phyloP scores from a whole-genome alignment of 1,140 invertebrate species.

The Streblospio benedicti region DNA sequence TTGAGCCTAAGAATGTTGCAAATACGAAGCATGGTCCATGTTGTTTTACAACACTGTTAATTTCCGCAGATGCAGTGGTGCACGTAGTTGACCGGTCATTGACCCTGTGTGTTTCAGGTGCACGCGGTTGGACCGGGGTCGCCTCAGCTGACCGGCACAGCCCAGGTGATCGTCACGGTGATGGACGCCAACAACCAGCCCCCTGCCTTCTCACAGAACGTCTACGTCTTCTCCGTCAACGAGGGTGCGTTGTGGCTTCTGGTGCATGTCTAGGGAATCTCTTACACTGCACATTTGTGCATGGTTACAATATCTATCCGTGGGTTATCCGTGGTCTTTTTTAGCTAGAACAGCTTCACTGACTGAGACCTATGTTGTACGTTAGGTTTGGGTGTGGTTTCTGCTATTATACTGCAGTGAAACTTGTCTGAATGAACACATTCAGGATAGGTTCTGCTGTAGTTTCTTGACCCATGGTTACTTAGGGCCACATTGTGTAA shows the following conservation, averaged over 20 bases:
- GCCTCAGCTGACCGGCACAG: slow-evolving; percentile 52
- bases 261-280: not conserved
- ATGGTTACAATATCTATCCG: not conserved
- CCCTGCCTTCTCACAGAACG: slow-evolving; percentile 60
- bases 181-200: slow-evolving; percentile 75
- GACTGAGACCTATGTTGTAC: too few species aligned
- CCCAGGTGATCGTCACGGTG: slow-evolving; percentile 52
- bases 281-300: not conserved
- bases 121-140: slow-evolving; percentile 42
- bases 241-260: slow-evolving; percentile 40
- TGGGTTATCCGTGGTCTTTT: too few species aligned
- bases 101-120: slow-evolving; percentile 26
- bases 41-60: not conserved
- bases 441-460: too few species aligned
- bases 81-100: slow-evolving; percentile 11
- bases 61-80: too few species aligned
- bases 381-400: not conserved
- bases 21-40: not conserved
- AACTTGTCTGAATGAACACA: too few species aligned
- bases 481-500: too few species aligned
- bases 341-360: too few species aligned
- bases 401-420: too few species aligned
- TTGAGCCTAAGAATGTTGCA: not conserved
- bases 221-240: slow-evolving; percentile 41
- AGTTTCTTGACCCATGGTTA: too few species aligned